Base-by-base conservation (phyloP, 2,113 vertebrate genomes). In the Festucalex cinctus region DNA sequence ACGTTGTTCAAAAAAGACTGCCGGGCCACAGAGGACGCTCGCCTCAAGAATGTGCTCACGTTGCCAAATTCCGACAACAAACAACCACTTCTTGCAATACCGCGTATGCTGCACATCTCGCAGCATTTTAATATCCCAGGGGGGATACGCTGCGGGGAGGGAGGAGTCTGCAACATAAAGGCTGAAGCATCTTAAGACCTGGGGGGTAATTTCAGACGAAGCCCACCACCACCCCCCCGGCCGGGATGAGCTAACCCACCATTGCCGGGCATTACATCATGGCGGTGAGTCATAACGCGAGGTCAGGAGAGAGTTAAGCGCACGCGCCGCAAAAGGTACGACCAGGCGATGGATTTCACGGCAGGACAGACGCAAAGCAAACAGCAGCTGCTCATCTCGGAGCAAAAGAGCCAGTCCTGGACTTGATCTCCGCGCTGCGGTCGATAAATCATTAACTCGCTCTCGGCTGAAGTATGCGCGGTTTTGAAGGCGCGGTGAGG, bases 231-330 rank as follows among this genome's bases (percentile, higher is more conserved):
- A 17, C 14, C 1, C 10, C 22, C 5, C 51, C 20, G 9, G n/a
- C 58, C 19, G 28, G 73, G 81, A 86, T 84, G 85, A 90, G 80
- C 70, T 75, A 78, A 80, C 35, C 62, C 36, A 65, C 73, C 54
- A 72, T 88, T 91, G 77, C 88, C 85, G 63, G 1, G 65, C 86
- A 86, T 86, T 85, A 89, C 91, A 91, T 88, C 91, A 90, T 43
- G 62, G 75, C 48, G 83, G 85, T 77, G 83, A 93, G 86, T 89
- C 90, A 83, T 74, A 85, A 65, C 48, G 67, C 75, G 68, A 81
- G 83, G 74, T 70, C 71, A 59, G 54, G 77, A 76, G 69, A 68
- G 74, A 56, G 72, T 69, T 49, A 48, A 76, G 73, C 63, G 74
- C 74, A 32, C 46, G 69, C 54, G 43, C 66, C 20, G 59, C 13